These are phyloP conservation scores for Iselma pallidipennis DNA, from an alignment of 2,888 invertebrate species.

Conservation along the genomic window DNA sequence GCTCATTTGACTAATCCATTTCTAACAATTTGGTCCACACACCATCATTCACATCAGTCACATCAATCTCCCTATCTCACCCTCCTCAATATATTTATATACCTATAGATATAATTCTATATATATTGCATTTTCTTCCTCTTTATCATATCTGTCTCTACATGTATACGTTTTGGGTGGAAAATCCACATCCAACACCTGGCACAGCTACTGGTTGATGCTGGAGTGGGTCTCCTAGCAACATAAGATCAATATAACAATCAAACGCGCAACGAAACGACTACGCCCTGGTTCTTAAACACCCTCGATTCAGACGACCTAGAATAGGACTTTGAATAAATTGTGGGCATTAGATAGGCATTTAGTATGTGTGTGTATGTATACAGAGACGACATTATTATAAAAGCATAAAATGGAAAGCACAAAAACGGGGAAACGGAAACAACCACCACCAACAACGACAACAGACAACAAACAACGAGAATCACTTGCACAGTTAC, in stretches of 20 bases:
- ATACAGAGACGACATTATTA: neutral
- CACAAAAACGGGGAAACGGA: neutral
- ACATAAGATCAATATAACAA: slow-evolving; percentile 55
- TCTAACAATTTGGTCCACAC: neutral
- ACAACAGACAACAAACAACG: neutral
- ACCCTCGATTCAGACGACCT: slow-evolving; percentile 33
- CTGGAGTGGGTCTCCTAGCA: slow-evolving; percentile 46
- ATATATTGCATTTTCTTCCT: neutral
- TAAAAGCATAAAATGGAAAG: neutral
- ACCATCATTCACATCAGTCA: too few species aligned
- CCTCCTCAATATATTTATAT: neutral
- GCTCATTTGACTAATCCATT: neutral
- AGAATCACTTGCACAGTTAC: neutral
- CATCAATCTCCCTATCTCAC: neutral
- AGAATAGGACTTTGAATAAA: slow-evolving; percentile 18
- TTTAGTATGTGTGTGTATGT: neutral
- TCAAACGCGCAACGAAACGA: slow-evolving; percentile 48
- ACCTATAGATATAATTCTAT: neutral
- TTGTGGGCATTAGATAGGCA: slow-evolving; percentile 15
- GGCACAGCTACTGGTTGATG: slow-evolving; percentile 42
- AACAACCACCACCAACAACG: neutral
- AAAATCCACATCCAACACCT: slow-evolving; percentile 30
- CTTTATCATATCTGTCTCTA: neutral
- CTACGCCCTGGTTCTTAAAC: slow-evolving; percentile 49
- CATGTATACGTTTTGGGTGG: slow-evolving; percentile 8